Evolutionary conservation across 1,140 invertebrate genomes (phyloP).

Genomic region (Zaprionus davidi): DNA sequence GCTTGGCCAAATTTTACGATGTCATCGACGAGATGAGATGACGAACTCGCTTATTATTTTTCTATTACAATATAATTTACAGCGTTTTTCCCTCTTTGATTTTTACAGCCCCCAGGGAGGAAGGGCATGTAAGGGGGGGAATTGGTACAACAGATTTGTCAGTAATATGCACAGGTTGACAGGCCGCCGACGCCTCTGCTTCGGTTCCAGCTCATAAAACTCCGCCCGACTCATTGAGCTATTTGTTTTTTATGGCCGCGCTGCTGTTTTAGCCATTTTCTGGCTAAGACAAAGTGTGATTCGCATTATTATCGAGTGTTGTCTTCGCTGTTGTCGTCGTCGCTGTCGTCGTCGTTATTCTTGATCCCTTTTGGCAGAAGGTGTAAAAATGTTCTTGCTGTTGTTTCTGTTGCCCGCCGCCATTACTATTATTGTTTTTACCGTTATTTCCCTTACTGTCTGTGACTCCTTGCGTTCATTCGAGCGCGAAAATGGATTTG

Average conservation of each 20-base stretch:
- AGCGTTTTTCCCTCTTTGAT: slow-evolving; percentile 50
- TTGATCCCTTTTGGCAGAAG: slow-evolving; percentile 61
- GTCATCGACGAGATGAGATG: slow-evolving; percentile 53
- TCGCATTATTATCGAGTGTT: slow-evolving; percentile 52
- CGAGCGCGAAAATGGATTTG: slow-evolving; percentile 82
- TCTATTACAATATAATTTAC: slow-evolving; percentile 80
- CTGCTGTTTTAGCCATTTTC: neutral
- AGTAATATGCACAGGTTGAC: slow-evolving; percentile 71
- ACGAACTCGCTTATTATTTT: slow-evolving; percentile 73
- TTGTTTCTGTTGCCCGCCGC: slow-evolving; percentile 33
- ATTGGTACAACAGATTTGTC: slow-evolving; percentile 63
- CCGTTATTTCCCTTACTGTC: slow-evolving; percentile 20
- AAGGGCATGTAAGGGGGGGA: neutral
- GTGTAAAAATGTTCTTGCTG: slow-evolving; percentile 66
- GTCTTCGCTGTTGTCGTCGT: slow-evolving; percentile 41
- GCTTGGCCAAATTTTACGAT: slow-evolving; percentile 69
- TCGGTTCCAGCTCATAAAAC: slow-evolving; percentile 54
- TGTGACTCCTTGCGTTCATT: slow-evolving; percentile 48
- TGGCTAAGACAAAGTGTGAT: slow-evolving; percentile 38
- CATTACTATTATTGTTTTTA: slow-evolving; percentile 82
- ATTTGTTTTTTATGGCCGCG: slow-evolving; percentile 68
- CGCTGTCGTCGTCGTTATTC: slow-evolving; percentile 45
- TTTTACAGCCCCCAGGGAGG: slow-evolving; percentile 53
- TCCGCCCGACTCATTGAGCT: slow-evolving; percentile 58
- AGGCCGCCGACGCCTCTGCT: neutral